Conservation (phyloP, 2,888 invertebrate genomes). For the Pseudococcus jackbeardsleyi region DNA sequence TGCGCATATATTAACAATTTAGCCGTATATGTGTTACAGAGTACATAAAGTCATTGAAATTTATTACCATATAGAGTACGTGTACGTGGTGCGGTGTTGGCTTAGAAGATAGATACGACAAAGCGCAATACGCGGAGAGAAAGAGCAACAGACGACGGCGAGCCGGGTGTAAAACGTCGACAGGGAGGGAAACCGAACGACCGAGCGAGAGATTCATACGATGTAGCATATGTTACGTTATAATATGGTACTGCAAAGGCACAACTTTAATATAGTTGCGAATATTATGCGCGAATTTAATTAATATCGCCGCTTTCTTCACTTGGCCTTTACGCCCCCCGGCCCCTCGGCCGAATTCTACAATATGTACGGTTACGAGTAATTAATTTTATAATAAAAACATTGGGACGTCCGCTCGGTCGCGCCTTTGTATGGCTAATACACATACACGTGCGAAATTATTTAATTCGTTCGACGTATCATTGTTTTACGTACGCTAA, state of each 20-base stretch:
- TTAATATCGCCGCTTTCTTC: constrained; percentile 31
- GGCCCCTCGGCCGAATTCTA: background rate
- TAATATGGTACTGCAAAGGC: constrained; percentile 3
- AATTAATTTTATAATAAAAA: constrained; percentile 56
- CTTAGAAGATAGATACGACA: constrained; percentile 30
- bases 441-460: constrained; percentile 20
- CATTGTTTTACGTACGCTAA: background rate
- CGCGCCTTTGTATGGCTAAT: constrained; percentile 4
- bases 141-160: background rate
- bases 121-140: background rate
- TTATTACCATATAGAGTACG: constrained; percentile 23
- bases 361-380: constrained; percentile 26
- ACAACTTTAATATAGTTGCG: constrained; percentile 48
- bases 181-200: background rate
- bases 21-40: constrained; percentile 4
- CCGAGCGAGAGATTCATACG: constrained; percentile 28
- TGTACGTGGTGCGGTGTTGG: constrained; percentile 21
- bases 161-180: background rate
- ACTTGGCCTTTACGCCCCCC: too few species aligned
- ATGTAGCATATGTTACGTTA: constrained; percentile 47
- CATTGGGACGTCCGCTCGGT: background rate
- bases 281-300: constrained; percentile 48
- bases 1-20: constrained; percentile 41
- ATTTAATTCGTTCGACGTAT: constrained; percentile 40
- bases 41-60: constrained; percentile 24